phyloP scores from a whole-genome alignment of 2,888 invertebrate genomes.

The Pediacus dermestoides region DNA sequence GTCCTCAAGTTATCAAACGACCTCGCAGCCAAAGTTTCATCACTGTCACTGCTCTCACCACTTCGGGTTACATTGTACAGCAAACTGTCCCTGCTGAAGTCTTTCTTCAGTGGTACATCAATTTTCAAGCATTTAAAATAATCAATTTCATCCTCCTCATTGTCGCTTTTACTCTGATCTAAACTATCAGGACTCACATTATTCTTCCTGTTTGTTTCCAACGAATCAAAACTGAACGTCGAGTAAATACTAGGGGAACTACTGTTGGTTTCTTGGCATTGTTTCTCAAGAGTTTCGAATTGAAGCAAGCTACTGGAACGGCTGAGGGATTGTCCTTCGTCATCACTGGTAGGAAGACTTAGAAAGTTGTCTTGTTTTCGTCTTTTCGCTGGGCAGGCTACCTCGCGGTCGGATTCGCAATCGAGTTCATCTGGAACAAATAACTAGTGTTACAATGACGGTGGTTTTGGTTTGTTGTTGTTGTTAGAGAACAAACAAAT shows the following conservation, averaged over 20 bases:
- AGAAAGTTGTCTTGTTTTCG: slow-evolving; percentile 58
- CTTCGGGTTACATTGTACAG: slow-evolving; percentile 38
- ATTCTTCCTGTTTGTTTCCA: slow-evolving; percentile 49
- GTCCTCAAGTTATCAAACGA: slow-evolving; percentile 47
- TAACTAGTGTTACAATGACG: slow-evolving; percentile 5
- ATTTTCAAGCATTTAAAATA: slow-evolving; percentile 43
- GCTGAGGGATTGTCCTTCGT: slow-evolving; percentile 60
- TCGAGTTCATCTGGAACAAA: slow-evolving; percentile 54
- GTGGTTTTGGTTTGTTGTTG: not conserved
- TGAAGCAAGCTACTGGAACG: slow-evolving; percentile 79
- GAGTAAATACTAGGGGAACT: slow-evolving; percentile 53
- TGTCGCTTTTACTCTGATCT: slow-evolving; percentile 45
- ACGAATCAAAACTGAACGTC: slow-evolving; percentile 54
- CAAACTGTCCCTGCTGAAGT: slow-evolving; percentile 29
- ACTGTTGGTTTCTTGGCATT: slow-evolving; percentile 55
- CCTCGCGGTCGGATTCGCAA: slow-evolving; percentile 70
- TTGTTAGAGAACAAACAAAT: not conserved
- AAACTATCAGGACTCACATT: slow-evolving; percentile 54
- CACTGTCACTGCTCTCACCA: slow-evolving; percentile 47
- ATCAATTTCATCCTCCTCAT: slow-evolving; percentile 40
- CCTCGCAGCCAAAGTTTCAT: slow-evolving; percentile 40
- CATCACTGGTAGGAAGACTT: slow-evolving; percentile 36
- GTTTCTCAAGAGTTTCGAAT: slow-evolving; percentile 78
- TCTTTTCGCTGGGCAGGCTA: slow-evolving; percentile 71
- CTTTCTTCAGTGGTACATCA: slow-evolving; percentile 32